These are phyloP conservation scores for Phymastichus coffea DNA, from an alignment of 1,140 invertebrate genomes.

Conservation along the genomic window DNA sequence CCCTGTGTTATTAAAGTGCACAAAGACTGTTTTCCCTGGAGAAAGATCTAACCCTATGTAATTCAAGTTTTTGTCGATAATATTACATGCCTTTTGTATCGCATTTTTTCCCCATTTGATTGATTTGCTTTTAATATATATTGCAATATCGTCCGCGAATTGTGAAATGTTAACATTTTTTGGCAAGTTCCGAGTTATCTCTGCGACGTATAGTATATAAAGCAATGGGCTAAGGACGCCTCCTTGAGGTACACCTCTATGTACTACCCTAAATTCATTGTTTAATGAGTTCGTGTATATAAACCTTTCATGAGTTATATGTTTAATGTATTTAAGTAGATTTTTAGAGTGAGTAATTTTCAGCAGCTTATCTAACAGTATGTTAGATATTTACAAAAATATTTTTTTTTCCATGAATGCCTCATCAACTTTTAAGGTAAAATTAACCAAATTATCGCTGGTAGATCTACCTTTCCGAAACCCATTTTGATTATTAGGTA, in stretches of 20 bases:
- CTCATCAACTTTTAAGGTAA: neutral
- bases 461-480: neutral
- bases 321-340: neutral
- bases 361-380: neutral
- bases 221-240: neutral
- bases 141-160: neutral
- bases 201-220: neutral
- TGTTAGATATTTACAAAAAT: neutral
- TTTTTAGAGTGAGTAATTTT: no score
- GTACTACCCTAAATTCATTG: neutral
- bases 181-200: neutral
- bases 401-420: neutral
- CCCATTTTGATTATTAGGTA: neutral
- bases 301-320: neutral
- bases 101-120: neutral
- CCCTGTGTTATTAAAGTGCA: neutral
- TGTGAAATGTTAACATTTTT: neutral
- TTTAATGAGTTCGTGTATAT: neutral
- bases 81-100: neutral
- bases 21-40: neutral
- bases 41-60: neutral
- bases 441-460: neutral
- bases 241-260: neutral
- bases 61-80: neutral
- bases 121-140: neutral